Evolutionary conservation across 2,888 invertebrate species (phyloP).

Genomic region (Tetragnatha montana): DNA sequence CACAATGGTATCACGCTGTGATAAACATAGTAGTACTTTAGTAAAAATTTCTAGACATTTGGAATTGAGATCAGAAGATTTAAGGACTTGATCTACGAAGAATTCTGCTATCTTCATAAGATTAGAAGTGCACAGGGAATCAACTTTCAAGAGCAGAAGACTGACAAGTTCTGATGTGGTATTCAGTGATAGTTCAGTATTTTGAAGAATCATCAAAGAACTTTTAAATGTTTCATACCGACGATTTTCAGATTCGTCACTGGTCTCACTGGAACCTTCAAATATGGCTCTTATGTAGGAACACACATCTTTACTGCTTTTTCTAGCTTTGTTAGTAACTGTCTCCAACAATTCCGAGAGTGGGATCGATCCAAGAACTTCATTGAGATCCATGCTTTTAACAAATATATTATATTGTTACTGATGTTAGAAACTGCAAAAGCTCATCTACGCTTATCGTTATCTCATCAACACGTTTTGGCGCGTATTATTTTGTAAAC

Average conservation of each 20-base stretch:
- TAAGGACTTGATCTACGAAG: slow-evolving; percentile 45
- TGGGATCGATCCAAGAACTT: slow-evolving; percentile 48
- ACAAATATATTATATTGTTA: not conserved
- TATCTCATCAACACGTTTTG: not conserved
- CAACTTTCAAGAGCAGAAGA: slow-evolving; percentile 41
- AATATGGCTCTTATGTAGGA: slow-evolving; percentile 56
- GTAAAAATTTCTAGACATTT: slow-evolving; percentile 75
- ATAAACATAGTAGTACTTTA: slow-evolving; percentile 75
- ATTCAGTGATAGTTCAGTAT: slow-evolving; percentile 24
- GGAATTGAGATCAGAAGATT: slow-evolving; percentile 14
- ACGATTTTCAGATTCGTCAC: slow-evolving; percentile 54
- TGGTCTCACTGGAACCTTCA: slow-evolving; percentile 39
- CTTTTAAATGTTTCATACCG: slow-evolving; percentile 55
- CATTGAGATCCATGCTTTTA: slow-evolving; percentile 29
- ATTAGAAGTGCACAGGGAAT: slow-evolving; percentile 46
- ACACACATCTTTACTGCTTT: slow-evolving; percentile 47
- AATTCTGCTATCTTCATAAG: slow-evolving; percentile 56
- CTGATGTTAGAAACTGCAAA: slow-evolving; percentile 5
- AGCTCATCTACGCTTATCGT: not conserved
- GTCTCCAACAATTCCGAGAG: slow-evolving; percentile 48
- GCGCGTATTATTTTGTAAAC: not conserved
- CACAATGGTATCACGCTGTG: slow-evolving; percentile 73
- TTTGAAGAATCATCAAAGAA: slow-evolving; percentile 40
- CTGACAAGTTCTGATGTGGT: slow-evolving; percentile 36
- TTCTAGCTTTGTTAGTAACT: slow-evolving; percentile 49